These are phyloP conservation scores for Drosophila ogumai DNA, from an alignment of 1,140 invertebrate genomes.

Conservation along the genomic window DNA sequence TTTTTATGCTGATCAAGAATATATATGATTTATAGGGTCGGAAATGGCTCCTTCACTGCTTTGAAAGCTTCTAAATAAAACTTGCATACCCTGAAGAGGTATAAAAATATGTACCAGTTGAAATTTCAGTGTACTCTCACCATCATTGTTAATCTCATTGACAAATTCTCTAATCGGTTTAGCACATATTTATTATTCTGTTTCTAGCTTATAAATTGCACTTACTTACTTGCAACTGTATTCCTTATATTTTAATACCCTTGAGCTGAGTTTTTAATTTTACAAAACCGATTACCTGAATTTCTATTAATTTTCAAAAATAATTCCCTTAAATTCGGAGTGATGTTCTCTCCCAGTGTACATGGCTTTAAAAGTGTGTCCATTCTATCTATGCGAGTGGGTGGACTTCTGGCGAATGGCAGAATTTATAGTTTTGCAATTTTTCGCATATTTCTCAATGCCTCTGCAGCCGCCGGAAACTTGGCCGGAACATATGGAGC, in stretches of 20 bases:
- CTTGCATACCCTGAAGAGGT: too few species aligned
- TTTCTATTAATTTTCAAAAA: background rate
- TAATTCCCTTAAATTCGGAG: background rate
- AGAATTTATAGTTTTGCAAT: conserved; percentile 79
- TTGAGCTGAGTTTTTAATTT: background rate
- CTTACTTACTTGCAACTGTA: too few species aligned
- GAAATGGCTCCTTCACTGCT: too few species aligned
- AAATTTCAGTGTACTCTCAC: background rate
- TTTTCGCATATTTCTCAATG: conserved; percentile 82
- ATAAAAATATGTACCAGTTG: too few species aligned
- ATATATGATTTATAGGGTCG: too few species aligned
- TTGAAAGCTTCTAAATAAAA: too few species aligned
- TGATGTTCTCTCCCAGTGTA: conserved; percentile 1
- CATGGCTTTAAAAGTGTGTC: background rate
- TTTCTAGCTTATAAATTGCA: background rate
- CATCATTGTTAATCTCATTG: background rate
- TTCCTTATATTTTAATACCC: background rate
- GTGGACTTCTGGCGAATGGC: conserved; percentile 21
- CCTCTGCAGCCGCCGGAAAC: conserved; percentile 33
- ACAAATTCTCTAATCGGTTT: background rate
- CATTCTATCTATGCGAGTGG: conserved; percentile 11
- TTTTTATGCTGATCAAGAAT: too few species aligned
- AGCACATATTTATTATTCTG: background rate
- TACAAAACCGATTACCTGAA: background rate
- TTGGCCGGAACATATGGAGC: conserved; percentile 60